Percentiles rank a stretch among this genome's conserved stretches.
phyloP scores from a whole-genome alignment of 2,113 vertebrate species.

The Synodontis membranacea region DNA sequence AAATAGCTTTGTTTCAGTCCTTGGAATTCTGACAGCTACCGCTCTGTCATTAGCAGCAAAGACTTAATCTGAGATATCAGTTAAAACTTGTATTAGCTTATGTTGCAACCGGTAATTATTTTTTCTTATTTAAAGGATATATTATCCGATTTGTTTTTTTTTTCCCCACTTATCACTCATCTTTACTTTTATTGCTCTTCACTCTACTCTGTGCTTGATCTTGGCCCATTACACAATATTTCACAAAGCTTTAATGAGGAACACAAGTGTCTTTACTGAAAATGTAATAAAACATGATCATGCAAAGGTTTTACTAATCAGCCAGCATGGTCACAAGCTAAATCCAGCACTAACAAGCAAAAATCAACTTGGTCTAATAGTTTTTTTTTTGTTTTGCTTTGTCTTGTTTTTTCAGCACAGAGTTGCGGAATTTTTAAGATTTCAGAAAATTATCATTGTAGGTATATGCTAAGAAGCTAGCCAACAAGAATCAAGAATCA shows the following conservation, averaged over 20 bases:
- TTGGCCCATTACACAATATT: conserved; percentile 31
- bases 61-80: conserved; percentile 15
- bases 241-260: conserved; percentile 6
- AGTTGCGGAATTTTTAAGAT: background rate
- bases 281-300: background rate
- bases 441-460: background rate
- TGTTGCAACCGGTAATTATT: background rate
- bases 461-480: background rate
- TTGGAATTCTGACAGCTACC: background rate
- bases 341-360: background rate
- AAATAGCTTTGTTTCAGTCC: background rate
- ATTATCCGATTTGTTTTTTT: background rate
- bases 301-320: background rate
- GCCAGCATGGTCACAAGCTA: background rate
- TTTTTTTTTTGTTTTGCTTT: background rate
- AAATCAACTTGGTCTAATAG: background rate
- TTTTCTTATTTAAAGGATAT: background rate
- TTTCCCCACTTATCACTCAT: background rate
- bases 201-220: conserved; percentile 13
- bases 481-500: background rate
- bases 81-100: background rate
- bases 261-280: background rate
- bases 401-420: background rate
- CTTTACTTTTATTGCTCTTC: conserved; percentile 6
- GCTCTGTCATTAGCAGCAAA: background rate